Conservation (phyloP, 2,797 vertebrate genomes). For the Acrossocheilus fasciatus region DNA sequence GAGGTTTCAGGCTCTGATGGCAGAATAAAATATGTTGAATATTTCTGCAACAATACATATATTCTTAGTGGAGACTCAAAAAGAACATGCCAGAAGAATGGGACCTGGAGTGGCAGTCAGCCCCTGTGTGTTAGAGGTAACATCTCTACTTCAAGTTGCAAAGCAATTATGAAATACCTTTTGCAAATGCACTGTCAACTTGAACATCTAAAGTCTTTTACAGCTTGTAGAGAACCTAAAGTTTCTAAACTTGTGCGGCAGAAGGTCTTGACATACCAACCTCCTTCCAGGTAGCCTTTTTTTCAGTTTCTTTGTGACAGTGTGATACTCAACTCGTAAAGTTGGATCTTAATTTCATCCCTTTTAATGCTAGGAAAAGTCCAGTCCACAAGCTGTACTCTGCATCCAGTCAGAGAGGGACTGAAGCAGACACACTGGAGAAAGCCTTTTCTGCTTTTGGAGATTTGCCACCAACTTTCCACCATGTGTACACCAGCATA, state of each 20-base stretch:
- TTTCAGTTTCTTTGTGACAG: not conserved
- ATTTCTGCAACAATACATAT: slow-evolving; percentile 88
- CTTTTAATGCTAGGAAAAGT: slow-evolving; percentile 74
- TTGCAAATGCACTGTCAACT: not conserved
- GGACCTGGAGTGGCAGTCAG: slow-evolving; percentile 87
- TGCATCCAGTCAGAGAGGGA: slow-evolving; percentile 73
- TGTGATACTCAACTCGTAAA: not conserved
- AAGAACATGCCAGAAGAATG: slow-evolving; percentile 83
- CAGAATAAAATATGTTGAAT: slow-evolving; percentile 68
- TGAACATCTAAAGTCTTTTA: slow-evolving; percentile 43
- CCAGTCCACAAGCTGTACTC: slow-evolving; percentile 82
- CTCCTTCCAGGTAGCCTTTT: slow-evolving; percentile 79
- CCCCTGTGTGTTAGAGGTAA: slow-evolving; percentile 91
- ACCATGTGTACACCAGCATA: slow-evolving; percentile 84
- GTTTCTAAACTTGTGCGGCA: slow-evolving; percentile 89
- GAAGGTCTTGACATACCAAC: slow-evolving; percentile 82
- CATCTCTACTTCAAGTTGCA: not conserved
- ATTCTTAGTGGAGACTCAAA: slow-evolving; percentile 84
- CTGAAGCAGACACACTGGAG: slow-evolving; percentile 68
- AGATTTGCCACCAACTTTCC: slow-evolving; percentile 82
- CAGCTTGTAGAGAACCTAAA: slow-evolving; percentile 90
- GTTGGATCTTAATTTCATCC: not conserved
- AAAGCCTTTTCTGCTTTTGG: slow-evolving; percentile 69
- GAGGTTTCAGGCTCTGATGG: slow-evolving; percentile 22
- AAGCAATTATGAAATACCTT: not conserved